Evolutionary conservation across 1,140 invertebrate species (phyloP), one percentile per base, ranked within the genome.

Genomic region (Mercenaria mercenaria): DNA sequence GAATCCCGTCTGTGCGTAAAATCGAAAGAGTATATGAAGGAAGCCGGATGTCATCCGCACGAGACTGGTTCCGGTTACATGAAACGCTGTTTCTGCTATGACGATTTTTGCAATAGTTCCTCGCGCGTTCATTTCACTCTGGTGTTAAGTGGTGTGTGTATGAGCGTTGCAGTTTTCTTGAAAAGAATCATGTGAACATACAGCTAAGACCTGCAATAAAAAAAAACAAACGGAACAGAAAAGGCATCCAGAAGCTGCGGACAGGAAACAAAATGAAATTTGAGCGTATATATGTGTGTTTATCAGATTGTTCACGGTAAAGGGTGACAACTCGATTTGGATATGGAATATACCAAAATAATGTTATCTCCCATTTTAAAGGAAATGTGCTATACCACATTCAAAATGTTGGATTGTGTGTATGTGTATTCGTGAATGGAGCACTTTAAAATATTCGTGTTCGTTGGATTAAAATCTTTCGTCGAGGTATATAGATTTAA

Each of bases 21-120:
- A 52, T 29, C 47, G 0, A 81, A 43, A 39, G 72, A 84, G 15
- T 83, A 89, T 37, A 20, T 43, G 0, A 83, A 84, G 43, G 37
- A 29, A 3, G 69, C 23, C 20, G 81, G 81, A 1, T 83, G 81
- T 26, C 69, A 89, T 59, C 34, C 76, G 0, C 76, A 56, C 15
- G 61, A 80, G 79, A 81, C 76, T 18, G 61, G 47, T 34, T 67
- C 59, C 26, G 86, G 86, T 3, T 88, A 88, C 61, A 88, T 88
- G 76, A 88, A 81, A 56, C 76, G 79, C 2, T 88, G 86, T 47
- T 88, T 88, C 77, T 88, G 86, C 29, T 88, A 69, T 43, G 47
- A 47, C 10, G 86, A 88, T 41, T 67, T 50, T 32, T 88, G 86
- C 41, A 88, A 88, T 39, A 39, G 4, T 15, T 43, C 85, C 29